phyloP scores from a whole-genome alignment of 2,797 vertebrate species.

The Clarias platycephalus region DNA sequence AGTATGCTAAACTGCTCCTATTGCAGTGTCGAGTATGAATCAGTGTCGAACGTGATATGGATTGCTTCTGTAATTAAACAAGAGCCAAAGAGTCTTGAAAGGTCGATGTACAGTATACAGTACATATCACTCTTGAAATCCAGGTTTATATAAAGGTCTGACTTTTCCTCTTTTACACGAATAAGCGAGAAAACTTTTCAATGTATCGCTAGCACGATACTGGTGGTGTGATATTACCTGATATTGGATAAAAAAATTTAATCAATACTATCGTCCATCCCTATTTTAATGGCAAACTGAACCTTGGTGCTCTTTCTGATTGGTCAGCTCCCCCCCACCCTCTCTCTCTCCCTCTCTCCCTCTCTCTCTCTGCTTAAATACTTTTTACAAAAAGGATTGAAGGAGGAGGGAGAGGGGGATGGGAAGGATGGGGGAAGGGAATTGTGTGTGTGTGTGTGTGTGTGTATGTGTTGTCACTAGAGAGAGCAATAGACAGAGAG shows the following conservation, averaged over 20 bases:
- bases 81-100: neutral
- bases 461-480: conserved; percentile 72
- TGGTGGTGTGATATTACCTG: neutral
- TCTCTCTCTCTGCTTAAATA: conserved; percentile 74
- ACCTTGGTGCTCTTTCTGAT: conserved; percentile 27
- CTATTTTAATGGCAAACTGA: conserved; percentile 4
- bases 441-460: conserved; percentile 52
- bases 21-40: neutral
- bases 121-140: neutral
- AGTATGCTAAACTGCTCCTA: neutral
- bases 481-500: conserved; percentile 42
- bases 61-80: neutral
- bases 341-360: conserved; percentile 57
- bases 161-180: neutral
- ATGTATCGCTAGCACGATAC: neutral
- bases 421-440: conserved; percentile 76
- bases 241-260: neutral
- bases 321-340: conserved; percentile 55
- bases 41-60: neutral
- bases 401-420: conserved; percentile 66
- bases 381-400: conserved; percentile 74
- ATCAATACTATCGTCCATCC: neutral
- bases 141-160: neutral
- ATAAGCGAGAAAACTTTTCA: neutral
- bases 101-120: neutral